Evolutionary conservation across 2,113 vertebrate genomes (phyloP).

Genomic region (Gallinago paraguaiae): DNA sequence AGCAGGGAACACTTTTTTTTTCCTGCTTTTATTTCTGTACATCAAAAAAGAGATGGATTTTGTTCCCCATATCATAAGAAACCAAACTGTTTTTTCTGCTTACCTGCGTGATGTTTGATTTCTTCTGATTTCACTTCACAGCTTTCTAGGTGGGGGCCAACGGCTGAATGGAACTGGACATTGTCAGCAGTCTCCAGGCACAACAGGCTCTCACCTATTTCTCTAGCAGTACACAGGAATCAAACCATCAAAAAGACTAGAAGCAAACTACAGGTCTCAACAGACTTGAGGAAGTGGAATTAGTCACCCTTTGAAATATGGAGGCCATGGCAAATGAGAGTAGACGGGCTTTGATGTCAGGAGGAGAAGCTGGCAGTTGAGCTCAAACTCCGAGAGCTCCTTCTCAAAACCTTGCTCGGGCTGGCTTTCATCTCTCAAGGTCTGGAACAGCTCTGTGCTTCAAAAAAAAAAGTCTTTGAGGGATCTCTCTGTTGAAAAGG

Average conservation of each 20-base stretch:
- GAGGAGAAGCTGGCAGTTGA: not conserved
- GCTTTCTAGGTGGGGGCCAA: not conserved
- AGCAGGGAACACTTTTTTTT: not conserved
- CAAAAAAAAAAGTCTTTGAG: not conserved
- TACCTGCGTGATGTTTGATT: not conserved
- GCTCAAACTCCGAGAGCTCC: not conserved
- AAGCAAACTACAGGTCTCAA: not conserved
- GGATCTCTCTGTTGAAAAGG: not conserved
- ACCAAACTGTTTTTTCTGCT: not conserved
- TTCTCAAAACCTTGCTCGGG: not conserved
- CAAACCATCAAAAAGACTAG: not conserved
- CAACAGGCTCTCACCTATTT: not conserved
- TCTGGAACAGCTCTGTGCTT: not conserved
- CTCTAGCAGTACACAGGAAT: not conserved
- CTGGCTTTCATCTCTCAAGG: not conserved
- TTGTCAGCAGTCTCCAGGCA: not conserved
- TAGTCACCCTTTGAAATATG: conserved; percentile 8
- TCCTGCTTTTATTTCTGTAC: not conserved
- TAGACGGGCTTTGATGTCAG: not conserved
- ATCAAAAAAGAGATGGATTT: conserved; percentile 6
- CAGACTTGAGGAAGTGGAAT: not conserved
- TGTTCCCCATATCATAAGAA: not conserved
- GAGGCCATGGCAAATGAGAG: not conserved
- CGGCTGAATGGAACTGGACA: not conserved
- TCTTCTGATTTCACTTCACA: not conserved